These are phyloP conservation scores for Hyaena hyaena DNA, from an alignment of 2,113 vertebrate genomes.

Conservation along the genomic window DNA sequence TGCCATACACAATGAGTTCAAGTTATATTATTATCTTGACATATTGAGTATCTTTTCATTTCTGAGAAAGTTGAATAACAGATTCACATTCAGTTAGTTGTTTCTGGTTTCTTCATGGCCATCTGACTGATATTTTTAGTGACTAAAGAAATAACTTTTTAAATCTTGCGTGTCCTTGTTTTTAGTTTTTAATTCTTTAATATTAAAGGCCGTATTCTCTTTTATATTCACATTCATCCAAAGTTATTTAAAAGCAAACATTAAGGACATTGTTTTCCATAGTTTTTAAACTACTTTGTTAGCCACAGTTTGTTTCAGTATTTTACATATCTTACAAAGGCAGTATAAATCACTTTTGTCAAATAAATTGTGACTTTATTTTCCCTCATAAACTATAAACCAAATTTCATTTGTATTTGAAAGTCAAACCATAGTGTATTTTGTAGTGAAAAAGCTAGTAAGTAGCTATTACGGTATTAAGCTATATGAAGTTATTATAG, in stretches of 20 bases:
- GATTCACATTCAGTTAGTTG: background rate
- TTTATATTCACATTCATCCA: background rate
- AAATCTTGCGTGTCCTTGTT: background rate
- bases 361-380: background rate
- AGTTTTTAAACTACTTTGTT: background rate
- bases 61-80: background rate
- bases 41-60: background rate
- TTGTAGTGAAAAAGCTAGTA: slow-evolving; percentile 5
- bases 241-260: background rate
- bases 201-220: background rate
- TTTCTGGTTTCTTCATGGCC: background rate
- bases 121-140: background rate
- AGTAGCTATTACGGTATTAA: background rate
- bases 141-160: background rate
- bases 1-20: background rate
- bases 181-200: slow-evolving; percentile 6
- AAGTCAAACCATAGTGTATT: background rate
- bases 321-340: background rate
- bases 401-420: slow-evolving; percentile 42
- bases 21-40: background rate
- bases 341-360: background rate
- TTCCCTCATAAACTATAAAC: background rate
- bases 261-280: background rate
- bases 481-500: background rate
- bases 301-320: background rate